Base-by-base conservation (phyloP, 2,113 vertebrate species). In the Thryonomys swinderianus region DNA sequence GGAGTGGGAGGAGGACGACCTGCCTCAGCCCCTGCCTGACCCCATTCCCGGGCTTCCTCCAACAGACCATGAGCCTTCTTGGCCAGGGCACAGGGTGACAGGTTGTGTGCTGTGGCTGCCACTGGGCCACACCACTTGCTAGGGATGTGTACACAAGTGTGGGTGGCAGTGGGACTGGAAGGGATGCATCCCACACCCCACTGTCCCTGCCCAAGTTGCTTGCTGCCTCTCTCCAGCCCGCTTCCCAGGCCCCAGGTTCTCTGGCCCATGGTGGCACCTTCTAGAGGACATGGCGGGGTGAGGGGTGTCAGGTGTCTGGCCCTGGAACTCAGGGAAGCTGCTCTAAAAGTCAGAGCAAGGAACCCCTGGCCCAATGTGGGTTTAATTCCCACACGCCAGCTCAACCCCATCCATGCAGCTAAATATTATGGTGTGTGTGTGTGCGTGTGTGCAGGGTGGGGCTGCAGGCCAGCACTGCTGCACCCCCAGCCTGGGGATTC, bases 391-490 rank as follows among this genome's bases (percentile, higher is more conserved):
- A 2, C 1, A 73, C 37, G 94, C 73, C 59, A 85, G 88, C 84
- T 87, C 30, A 53, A 53, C 90, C 57, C 69, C 76, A 59, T 45
- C 89, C 95, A 88, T 91, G 86, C 86, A 91, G 94, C 88, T 95
- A 79, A 90, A 76, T 1, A 2, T 88, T 34, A 74, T 5, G 1
- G 3, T 84, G 57, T 80, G 74, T 71, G 3, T 59, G n/a, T 37
- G 42, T 55, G 16, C n/a, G 17, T 59, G 18, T 37, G 13, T 34
- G 23, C 2, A 37, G 42, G 85, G 23, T n/a, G 83, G 48, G 74
- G 55, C 80, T 76, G 61, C 82, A 92, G 90, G 78, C 4, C 80
- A 67, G 93, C n/a, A 27, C 0, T 12, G 69, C 23, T 45, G 76
- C 30, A n/a, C 87, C 95, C 37, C 92, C 89, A 64, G 67, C 92